These are phyloP conservation scores for Pristionchus pacificus DNA, from an alignment of 1,140 invertebrate species.

Conservation along the genomic window DNA sequence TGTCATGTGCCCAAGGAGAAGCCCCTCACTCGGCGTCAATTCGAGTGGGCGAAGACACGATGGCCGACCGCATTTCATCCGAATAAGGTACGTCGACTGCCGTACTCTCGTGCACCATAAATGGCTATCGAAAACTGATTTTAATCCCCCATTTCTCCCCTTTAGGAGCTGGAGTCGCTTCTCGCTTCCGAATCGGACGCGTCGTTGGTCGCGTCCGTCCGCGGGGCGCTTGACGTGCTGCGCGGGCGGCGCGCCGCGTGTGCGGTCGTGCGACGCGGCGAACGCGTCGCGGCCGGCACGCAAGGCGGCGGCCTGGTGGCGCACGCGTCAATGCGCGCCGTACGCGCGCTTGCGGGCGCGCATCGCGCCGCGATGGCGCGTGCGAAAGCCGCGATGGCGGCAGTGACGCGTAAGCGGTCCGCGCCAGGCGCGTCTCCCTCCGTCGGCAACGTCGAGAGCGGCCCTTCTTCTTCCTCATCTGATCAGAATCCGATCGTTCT, in stretches of 20 bases:
- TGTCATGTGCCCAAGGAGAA: background rate
- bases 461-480: too few species aligned
- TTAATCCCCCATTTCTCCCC: background rate
- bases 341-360: too few species aligned
- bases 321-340: too few species aligned
- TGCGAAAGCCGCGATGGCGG: too few species aligned
- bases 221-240: background rate
- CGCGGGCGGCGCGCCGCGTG: background rate
- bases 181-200: background rate
- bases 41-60: conserved; percentile 3
- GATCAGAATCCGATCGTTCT: too few species aligned
- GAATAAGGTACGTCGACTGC: conserved; percentile 5
- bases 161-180: background rate
- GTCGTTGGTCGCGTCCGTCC: conserved; percentile 9
- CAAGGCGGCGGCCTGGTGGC: too few species aligned
- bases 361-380: too few species aligned
- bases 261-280: background rate
- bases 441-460: too few species aligned
- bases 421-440: too few species aligned
- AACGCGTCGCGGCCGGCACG: too few species aligned
- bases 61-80: conserved; percentile 14
- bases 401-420: too few species aligned
- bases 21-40: conserved; percentile 1
- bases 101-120: background rate
- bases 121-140: conserved; percentile 12